phyloP scores from a whole-genome alignment of 2,113 vertebrate species.

The Leptobrachium ailaonicum region DNA sequence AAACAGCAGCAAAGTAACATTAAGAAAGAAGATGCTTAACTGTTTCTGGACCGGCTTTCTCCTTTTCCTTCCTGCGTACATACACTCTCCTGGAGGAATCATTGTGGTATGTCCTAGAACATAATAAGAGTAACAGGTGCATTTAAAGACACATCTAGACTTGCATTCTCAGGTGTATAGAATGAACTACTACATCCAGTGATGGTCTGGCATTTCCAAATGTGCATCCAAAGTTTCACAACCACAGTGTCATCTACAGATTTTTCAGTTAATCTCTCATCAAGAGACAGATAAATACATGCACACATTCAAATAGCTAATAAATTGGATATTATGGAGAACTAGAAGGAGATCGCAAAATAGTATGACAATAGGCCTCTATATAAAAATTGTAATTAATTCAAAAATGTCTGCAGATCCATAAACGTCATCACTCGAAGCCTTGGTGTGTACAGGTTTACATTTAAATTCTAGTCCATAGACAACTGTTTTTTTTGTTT shows the following conservation, averaged over 20 bases:
- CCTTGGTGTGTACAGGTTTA: too few relatives aligned
- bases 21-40: conserved; percentile 70
- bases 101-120: conserved; percentile 74
- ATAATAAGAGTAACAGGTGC: conserved; percentile 60
- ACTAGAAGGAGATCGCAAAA: too few relatives aligned
- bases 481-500: too few relatives aligned
- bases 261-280: too few relatives aligned
- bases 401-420: too few relatives aligned
- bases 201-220: neutral
- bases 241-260: neutral
- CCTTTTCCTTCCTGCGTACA: conserved; percentile 90
- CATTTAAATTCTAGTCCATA: too few relatives aligned
- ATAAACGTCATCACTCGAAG: too few relatives aligned
- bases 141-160: conserved; percentile 24
- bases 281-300: too few relatives aligned
- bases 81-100: conserved; percentile 92
- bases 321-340: too few relatives aligned
- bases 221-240: neutral
- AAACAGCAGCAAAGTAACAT: neutral
- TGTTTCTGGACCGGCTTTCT: conserved; percentile 94
- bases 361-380: too few relatives aligned
- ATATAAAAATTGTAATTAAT: too few relatives aligned
- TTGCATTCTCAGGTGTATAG: neutral
- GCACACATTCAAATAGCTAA: too few relatives aligned
- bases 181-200: neutral